Percentiles rank a stretch among this genome's conserved stretches.
Conservation (phyloP, 2,888 invertebrate genomes). For the Xestia rhomboidea region DNA sequence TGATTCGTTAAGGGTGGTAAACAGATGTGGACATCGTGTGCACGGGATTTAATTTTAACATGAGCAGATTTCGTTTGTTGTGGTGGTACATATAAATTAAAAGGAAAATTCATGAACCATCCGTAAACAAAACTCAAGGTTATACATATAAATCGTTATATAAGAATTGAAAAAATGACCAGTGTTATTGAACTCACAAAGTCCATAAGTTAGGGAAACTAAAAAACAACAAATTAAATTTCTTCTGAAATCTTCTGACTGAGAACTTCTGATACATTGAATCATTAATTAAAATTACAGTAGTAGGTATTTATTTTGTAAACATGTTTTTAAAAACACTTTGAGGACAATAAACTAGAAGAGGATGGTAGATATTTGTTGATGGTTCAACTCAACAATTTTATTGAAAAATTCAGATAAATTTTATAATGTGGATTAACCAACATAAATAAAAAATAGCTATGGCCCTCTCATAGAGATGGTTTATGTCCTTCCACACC, state of each 20-base stretch:
- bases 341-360: not conserved
- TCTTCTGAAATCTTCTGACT: not conserved
- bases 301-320: not conserved
- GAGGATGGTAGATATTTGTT: not conserved
- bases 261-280: no score
- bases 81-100: not conserved
- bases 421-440: not conserved
- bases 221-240: not conserved
- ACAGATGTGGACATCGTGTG: no score
- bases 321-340: not conserved
- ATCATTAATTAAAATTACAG: not conserved
- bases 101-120: not conserved
- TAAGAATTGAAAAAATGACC: not conserved
- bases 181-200: slow-evolving; percentile 32
- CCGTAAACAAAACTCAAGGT: not conserved
- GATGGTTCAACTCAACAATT: not conserved
- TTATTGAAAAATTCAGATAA: not conserved
- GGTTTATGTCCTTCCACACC: no score
- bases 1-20: no score
- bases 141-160: not conserved
- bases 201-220: not conserved
- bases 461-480: not conserved
- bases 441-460: not conserved
- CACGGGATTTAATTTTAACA: no score
- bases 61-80: no score